A percentile compares a stretch with the other conserved stretches of the same genome.
phyloP scores from a whole-genome alignment of 2,888 invertebrate genomes.

The Xiphydria camelus region DNA sequence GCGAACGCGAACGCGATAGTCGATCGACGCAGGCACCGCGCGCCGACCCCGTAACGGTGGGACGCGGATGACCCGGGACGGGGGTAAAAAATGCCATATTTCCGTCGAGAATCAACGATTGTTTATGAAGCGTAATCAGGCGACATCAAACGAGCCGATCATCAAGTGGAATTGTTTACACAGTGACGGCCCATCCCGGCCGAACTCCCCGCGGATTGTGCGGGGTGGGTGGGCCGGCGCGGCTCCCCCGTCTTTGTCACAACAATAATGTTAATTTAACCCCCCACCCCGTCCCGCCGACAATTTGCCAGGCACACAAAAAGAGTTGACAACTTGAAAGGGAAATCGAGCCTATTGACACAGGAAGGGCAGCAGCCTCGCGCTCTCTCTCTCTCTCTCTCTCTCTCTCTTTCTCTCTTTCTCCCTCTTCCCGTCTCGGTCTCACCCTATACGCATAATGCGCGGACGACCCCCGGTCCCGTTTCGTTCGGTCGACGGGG shows the following conservation, averaged over 20 bases:
- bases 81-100: slow-evolving; percentile 5
- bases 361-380: slow-evolving; percentile 28
- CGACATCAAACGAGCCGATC: slow-evolving; percentile 58
- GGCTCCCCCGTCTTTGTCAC: slow-evolving; percentile 49
- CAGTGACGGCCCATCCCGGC: slow-evolving; percentile 33
- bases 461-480: slow-evolving; percentile 20
- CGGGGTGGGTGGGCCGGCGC: slow-evolving; percentile 35
- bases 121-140: slow-evolving; percentile 57
- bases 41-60: too few relatives aligned
- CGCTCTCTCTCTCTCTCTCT: slow-evolving; percentile 3
- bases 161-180: slow-evolving; percentile 58
- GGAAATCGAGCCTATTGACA: slow-evolving; percentile 59
- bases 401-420: slow-evolving; percentile 1
- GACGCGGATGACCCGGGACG: too few relatives aligned
- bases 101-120: slow-evolving; percentile 49
- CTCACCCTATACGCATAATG: slow-evolving; percentile 28
- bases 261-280: slow-evolving; percentile 59
- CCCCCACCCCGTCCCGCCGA: slow-evolving; percentile 37
- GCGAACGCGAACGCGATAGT: too few relatives aligned
- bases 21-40: too few relatives aligned
- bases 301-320: slow-evolving; percentile 56
- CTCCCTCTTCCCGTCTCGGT: background rate
- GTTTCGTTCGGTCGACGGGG: slow-evolving; percentile 30
- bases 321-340: slow-evolving; percentile 59
- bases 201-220: slow-evolving; percentile 24